Evolutionary conservation across 2,888 invertebrate species (phyloP), one percentile per base, ranked within the genome.

Genomic region (Patella depressa): DNA sequence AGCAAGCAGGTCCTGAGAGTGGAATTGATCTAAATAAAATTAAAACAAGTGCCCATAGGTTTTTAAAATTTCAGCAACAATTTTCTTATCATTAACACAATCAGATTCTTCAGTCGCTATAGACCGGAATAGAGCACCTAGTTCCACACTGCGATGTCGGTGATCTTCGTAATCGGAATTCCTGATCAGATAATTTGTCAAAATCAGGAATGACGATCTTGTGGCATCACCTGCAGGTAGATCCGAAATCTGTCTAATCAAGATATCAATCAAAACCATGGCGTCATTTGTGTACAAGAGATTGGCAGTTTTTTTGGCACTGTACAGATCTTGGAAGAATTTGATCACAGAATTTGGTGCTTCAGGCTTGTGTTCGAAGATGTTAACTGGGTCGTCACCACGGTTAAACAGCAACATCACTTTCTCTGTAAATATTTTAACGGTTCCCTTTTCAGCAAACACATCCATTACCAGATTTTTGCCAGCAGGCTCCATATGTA

Each of bases 201-300:
- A 83, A 24, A 85, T 86, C 54, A 91, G 85, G 78, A 88, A 88
- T 53, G 86, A 84, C 3, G 88, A 15, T 76, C 80, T 80, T 81
- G 91, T 91, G 83, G 88, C 83, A 91, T 98, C 97, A 53, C 96
- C 97, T 7, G 97, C 94, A 71, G 96, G 95, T 81, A 98, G 93
- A 92, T 98, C 98, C 3, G 96, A 95, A 53, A 98, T 93, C 91
- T 97, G 97, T 73, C 98, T 93, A 74, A 97, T 95, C 76, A 98
- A 95, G 88, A 98, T 98, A 90, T 98, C 98, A 81, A 98, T 95
- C 79, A 98, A 94, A 71, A 98, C 98, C 92, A 96, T 96, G 70
- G 96, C 95, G 90, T 98, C 98, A 89, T 98, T 98, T 0, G 97
- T 97, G 92, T 98, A 98, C 92, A 98, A 96, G 82, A 98, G 94